Conservation (phyloP, 1,140 invertebrate genomes). For the Chionoecetes opilio region DNA sequence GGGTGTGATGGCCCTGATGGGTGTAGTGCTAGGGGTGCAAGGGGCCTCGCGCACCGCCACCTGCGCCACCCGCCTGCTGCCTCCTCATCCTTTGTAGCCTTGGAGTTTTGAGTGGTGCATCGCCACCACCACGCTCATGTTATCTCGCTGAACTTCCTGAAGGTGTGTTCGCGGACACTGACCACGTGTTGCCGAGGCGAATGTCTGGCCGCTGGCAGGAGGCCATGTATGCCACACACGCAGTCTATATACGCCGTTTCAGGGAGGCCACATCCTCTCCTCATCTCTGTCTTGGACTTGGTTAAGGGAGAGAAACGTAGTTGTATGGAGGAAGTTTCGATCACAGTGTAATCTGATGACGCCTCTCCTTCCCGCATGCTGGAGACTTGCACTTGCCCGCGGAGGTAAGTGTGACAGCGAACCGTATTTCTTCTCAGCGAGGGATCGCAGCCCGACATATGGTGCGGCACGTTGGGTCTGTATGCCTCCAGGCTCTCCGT, state of each 20-base stretch:
- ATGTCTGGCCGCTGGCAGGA: background rate
- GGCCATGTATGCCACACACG: background rate
- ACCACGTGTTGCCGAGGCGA: background rate
- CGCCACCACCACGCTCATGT: background rate
- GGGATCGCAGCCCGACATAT: background rate
- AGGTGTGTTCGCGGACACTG: background rate
- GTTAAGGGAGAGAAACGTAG: background rate
- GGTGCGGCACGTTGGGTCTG: background rate
- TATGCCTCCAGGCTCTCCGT: background rate
- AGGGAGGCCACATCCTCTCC: background rate
- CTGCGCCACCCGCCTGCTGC: background rate
- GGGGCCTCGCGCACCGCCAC: background rate
- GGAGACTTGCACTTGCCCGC: background rate
- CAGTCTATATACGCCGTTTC: background rate
- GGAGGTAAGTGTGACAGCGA: no score
- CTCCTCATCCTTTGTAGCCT: background rate
- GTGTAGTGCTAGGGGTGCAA: constrained; percentile 12
- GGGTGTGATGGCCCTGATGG: no score
- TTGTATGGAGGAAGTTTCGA: background rate
- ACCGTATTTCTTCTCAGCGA: background rate
- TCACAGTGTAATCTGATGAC: background rate
- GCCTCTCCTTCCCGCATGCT: background rate
- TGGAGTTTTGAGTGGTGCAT: background rate
- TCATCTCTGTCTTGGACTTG: background rate
- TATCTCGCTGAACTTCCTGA: background rate